Conservation (phyloP, 2,113 vertebrate genomes). For the Oryzias celebensis region DNA sequence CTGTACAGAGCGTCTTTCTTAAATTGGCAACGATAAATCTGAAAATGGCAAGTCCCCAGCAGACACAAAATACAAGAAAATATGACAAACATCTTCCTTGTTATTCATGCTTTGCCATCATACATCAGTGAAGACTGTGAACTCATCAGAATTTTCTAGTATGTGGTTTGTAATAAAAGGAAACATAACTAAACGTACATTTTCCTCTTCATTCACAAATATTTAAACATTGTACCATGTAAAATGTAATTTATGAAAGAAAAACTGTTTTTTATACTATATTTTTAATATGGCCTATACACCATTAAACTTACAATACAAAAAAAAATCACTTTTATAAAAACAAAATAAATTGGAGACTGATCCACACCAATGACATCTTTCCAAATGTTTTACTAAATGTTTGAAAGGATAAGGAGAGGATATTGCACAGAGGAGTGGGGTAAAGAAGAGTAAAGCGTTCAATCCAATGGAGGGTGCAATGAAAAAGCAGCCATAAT, state of each 20-base stretch:
- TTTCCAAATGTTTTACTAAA: no score
- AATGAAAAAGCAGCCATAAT: slow-evolving; percentile 14
- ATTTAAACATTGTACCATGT: no score
- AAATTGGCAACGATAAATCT: slow-evolving; percentile 25
- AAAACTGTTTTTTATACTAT: no score
- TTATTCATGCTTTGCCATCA: slow-evolving; percentile 1
- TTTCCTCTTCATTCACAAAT: no score
- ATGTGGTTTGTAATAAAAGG: neutral
- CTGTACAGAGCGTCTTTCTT: slow-evolving; percentile 40
- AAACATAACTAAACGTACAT: neutral
- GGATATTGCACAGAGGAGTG: slow-evolving; percentile 1
- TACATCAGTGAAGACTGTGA: slow-evolving; percentile 2
- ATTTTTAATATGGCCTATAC: no score
- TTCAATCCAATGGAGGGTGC: neutral
- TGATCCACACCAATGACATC: no score
- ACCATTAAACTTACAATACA: no score
- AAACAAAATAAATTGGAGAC: no score
- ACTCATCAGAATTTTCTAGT: neutral
- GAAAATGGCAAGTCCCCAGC: slow-evolving; percentile 35
- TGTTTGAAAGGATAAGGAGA: neutral
- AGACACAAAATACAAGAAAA: slow-evolving; percentile 21
- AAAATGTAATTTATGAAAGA: no score
- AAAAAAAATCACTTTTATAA: no score
- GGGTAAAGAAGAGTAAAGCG: neutral
- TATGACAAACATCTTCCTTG: slow-evolving; percentile 4